Evolutionary conservation across 1,140 invertebrate species (phyloP).

Genomic region (Saccostrea echinata): DNA sequence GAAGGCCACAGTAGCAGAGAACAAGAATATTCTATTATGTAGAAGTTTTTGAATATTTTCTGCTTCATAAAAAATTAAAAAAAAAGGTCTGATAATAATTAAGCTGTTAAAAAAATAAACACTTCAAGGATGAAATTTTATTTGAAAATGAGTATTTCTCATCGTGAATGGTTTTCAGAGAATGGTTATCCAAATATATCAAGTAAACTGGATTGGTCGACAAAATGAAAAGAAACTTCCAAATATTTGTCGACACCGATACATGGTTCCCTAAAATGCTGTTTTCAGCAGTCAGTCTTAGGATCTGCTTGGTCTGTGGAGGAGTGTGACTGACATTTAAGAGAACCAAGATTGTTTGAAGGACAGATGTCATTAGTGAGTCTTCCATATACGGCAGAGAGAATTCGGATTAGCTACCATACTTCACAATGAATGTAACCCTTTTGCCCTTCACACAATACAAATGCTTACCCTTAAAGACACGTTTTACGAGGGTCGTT

Average conservation of each 20-base stretch:
- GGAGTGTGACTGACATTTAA: not conserved
- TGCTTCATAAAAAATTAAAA: no score
- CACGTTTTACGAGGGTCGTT: no score
- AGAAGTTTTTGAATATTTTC: no score
- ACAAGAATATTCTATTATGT: no score
- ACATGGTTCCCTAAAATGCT: not conserved
- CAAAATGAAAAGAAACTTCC: not conserved
- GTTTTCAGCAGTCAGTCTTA: not conserved
- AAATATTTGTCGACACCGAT: not conserved
- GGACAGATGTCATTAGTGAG: not conserved
- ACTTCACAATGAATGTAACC: not conserved
- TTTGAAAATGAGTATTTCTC: no score
- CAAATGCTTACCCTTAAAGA: not conserved
- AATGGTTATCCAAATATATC: not conserved
- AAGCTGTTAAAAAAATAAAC: no score
- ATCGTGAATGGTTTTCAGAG: no score
- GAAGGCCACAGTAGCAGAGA: no score
- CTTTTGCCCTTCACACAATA: not conserved
- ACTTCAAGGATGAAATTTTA: no score
- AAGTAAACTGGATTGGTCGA: not conserved
- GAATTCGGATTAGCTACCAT: not conserved
- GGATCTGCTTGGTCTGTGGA: not conserved
- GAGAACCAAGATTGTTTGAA: not conserved
- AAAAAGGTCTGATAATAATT: no score
- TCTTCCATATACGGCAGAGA: not conserved